Base-by-base conservation (phyloP, 2,888 invertebrate genomes). In the Parochlus steinenii region DNA sequence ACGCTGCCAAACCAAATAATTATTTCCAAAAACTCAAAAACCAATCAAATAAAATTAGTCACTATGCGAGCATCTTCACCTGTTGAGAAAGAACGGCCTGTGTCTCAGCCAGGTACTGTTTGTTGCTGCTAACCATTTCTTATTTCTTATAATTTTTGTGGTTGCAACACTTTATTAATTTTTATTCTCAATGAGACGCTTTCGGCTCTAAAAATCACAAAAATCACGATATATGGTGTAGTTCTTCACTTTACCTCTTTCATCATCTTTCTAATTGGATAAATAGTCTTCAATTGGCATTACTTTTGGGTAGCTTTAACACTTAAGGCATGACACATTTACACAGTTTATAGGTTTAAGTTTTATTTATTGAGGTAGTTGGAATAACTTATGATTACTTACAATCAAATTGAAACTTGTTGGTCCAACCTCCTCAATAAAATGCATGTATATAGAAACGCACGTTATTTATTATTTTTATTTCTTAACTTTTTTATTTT, bases 101-200 rank as follows among this genome's bases (percentile, higher is more conserved):
- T 45, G 37, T 44, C 45, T 32, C 46, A 45, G 41, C 44, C 44
- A 46, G 46, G 46, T 46, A 45, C n/a, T n/a, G n/a, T n/a, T n/a
- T n/a, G n/a, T 12, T 15, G 14, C 28, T 11, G 24, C 33, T 34
- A 14, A 22, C 25, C 20, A 11, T 25, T 26, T 12, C 7, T 11
- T 20, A 10, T 17, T 22, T 37, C 28, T 25, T 28, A 28, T 15
- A 19, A 31, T 24, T 24, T 14, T 26, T 24, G 14, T 28, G 14
- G 22, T 24, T 31, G 12, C 17, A 12, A 25, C 18, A 31, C 15
- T 32, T 33, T 27, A 27, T 6, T 19, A 31, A n/a, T 36, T 32
- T 15, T 29, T 30, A 25, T 25, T 12, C 14, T 11, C 25, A 25
- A 25, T n/a, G 6, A 12, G 6, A 25, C 2, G 11, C 11, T 12